Evolutionary conservation across 2,113 vertebrate genomes (phyloP).

Genomic region (Pseudopipra pipra): DNA sequence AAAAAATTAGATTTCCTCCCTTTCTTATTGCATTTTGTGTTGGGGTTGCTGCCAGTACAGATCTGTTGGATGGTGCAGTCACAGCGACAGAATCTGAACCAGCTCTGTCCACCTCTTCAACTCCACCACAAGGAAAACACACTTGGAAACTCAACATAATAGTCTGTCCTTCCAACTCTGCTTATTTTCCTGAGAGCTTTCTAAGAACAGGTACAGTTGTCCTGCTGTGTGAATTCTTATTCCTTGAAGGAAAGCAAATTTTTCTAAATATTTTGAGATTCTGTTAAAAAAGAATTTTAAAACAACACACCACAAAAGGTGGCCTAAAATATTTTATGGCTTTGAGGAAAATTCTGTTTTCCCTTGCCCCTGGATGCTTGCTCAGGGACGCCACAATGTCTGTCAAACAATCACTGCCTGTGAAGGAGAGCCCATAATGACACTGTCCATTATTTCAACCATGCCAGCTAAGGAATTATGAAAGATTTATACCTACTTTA

Average conservation of each 20-base stretch:
- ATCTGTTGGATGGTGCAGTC: background rate
- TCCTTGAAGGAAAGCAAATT: background rate
- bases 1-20: background rate
- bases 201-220: background rate
- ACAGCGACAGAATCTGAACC: background rate
- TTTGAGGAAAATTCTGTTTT: background rate
- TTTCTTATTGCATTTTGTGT: conserved; percentile 30
- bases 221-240: fast-evolving
- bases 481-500: conserved; percentile 20
- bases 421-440: background rate
- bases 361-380: background rate
- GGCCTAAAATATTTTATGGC: background rate
- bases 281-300: background rate
- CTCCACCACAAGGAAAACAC: background rate
- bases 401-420: background rate
- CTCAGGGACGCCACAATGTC: background rate
- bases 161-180: background rate
- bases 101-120: background rate
- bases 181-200: background rate
- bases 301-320: background rate
- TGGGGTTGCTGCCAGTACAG: background rate
- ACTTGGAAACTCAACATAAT: background rate
- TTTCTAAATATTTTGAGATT: background rate
- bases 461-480: background rate
- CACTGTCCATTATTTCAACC: background rate